Conservation (phyloP, 1,140 invertebrate genomes). For the Habropoda laboriosa region DNA sequence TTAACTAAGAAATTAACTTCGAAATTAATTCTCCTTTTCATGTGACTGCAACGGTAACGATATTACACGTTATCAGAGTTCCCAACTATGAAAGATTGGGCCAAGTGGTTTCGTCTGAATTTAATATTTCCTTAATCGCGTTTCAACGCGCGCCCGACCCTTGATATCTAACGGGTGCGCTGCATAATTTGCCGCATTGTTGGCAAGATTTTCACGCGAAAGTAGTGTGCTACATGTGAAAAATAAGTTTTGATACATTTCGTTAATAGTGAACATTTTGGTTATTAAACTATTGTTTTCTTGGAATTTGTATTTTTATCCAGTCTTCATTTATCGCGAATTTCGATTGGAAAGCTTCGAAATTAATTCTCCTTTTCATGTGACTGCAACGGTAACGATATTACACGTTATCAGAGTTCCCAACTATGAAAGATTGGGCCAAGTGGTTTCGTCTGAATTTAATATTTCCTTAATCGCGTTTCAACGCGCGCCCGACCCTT, state of each 20-base stretch:
- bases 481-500: background rate
- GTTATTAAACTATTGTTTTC: too few species aligned
- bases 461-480: constrained; percentile 25
- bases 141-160: background rate
- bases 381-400: background rate
- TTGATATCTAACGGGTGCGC: background rate
- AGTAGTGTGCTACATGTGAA: too few species aligned
- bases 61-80: too few species aligned
- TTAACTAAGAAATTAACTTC: too few species aligned
- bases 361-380: too few species aligned
- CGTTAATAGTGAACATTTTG: too few species aligned
- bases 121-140: constrained; percentile 28
- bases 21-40: too few species aligned
- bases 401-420: background rate
- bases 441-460: background rate
- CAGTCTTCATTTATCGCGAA: too few species aligned
- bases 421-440: background rate
- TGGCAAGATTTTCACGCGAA: constrained; percentile 33
- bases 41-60: too few species aligned
- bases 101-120: background rate
- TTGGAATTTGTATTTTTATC: too few species aligned
- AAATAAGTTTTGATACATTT: too few species aligned
- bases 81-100: background rate
- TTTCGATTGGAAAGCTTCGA: background rate
- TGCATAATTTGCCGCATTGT: constrained; percentile 42